Conservation (phyloP, 2,888 invertebrate genomes). For the Agrochola lychnidis region DNA sequence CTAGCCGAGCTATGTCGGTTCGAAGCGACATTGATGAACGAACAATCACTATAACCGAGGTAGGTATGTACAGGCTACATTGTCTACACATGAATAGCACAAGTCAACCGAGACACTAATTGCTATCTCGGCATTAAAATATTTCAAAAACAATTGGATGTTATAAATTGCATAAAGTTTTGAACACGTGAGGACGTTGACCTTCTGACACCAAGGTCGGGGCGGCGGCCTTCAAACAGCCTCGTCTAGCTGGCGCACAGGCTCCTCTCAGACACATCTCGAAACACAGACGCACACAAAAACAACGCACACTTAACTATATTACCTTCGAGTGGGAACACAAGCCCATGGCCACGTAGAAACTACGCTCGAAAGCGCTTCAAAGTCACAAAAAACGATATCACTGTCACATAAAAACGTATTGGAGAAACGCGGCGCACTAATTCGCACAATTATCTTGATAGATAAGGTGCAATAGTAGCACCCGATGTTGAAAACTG, state of each 20-base stretch:
- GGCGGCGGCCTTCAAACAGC: constrained; percentile 89
- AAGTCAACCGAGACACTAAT: constrained; percentile 42
- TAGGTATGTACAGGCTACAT: constrained; percentile 47
- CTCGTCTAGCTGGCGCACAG: constrained; percentile 85
- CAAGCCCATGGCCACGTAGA: constrained; percentile 88
- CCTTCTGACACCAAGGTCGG: constrained; percentile 89
- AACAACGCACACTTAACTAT: constrained; percentile 79
- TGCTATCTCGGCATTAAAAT: constrained; percentile 41
- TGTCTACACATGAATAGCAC: constrained; percentile 54
- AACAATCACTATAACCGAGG: constrained; percentile 53
- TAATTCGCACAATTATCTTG: constrained; percentile 86
- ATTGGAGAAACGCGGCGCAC: constrained; percentile 75
- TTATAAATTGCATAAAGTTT: constrained; percentile 79
- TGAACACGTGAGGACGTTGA: constrained; percentile 87
- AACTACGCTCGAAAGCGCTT: constrained; percentile 81
- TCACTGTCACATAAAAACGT: constrained; percentile 76
- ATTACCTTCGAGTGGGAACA: constrained; percentile 87
- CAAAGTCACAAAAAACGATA: constrained; percentile 77
- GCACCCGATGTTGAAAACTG: constrained; percentile 75
- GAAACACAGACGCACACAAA: constrained; percentile 78
- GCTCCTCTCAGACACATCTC: constrained; percentile 79
- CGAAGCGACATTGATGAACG: constrained; percentile 64
- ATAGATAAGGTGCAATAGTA: constrained; percentile 84
- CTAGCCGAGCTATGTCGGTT: constrained; percentile 52
- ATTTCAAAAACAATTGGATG: constrained; percentile 54